These are phyloP conservation scores for Steinernema feltiae DNA, from an alignment of 1,140 invertebrate genomes.

Conservation along the genomic window DNA sequence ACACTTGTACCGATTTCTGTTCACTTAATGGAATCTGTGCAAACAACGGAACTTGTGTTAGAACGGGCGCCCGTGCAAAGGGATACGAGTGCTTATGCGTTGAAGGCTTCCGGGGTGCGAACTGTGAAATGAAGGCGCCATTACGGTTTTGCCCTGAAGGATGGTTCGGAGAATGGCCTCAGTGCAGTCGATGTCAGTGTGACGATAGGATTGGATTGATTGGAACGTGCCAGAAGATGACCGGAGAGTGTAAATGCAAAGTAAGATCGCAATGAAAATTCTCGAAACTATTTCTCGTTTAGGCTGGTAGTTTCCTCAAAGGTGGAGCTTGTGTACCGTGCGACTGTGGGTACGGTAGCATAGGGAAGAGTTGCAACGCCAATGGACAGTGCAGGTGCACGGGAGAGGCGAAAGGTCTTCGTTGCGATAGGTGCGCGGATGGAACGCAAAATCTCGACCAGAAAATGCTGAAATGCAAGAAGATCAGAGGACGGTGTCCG, in stretches of 20 bases:
- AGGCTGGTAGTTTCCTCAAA: constrained; percentile 24
- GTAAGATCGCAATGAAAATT: neutral
- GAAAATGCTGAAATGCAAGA: constrained; percentile 43
- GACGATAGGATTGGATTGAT: constrained; percentile 77
- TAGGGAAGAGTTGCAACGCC: constrained; percentile 30
- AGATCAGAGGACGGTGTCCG: constrained; percentile 44
- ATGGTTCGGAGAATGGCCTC: constrained; percentile 81
- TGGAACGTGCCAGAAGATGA: constrained; percentile 81
- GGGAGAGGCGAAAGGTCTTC: constrained; percentile 47
- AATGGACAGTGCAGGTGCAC: constrained; percentile 49
- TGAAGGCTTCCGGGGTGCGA: constrained; percentile 59
- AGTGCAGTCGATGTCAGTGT: constrained; percentile 89
- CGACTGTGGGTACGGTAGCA: constrained; percentile 50
- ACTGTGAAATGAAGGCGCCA: constrained; percentile 72
- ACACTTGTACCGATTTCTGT: constrained; percentile 75
- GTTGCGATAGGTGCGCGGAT: constrained; percentile 49
- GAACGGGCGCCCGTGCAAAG: constrained; percentile 62
- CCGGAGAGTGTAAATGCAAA: constrained; percentile 69
- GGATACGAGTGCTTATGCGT: constrained; percentile 78
- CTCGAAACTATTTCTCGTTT: neutral
- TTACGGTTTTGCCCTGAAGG: constrained; percentile 76
- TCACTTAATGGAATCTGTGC: constrained; percentile 74
- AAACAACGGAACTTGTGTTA: constrained; percentile 69
- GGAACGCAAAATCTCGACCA: constrained; percentile 35
- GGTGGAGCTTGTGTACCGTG: constrained; percentile 43